phyloP scores from a whole-genome alignment of 1,140 invertebrate genomes.

The Cyrtorhinus lividipennis region DNA sequence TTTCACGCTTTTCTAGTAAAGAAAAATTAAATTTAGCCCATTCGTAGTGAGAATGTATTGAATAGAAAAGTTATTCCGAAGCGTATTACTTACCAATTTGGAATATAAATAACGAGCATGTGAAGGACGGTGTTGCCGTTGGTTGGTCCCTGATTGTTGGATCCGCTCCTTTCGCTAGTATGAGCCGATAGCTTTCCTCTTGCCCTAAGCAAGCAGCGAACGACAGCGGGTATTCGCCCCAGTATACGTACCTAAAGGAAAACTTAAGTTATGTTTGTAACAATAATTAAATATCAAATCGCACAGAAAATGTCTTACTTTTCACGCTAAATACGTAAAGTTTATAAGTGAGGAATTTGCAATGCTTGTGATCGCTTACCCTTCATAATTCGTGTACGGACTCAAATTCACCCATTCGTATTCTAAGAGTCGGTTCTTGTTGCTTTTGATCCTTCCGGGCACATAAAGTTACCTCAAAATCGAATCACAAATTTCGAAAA shows the following conservation, averaged over 20 bases:
- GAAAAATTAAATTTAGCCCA: no score
- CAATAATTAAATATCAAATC: no score
- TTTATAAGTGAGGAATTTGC: no score
- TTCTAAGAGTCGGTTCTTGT: slow-evolving; percentile 72
- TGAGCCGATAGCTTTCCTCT: slow-evolving; percentile 90
- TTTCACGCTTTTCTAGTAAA: no score
- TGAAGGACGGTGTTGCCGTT: slow-evolving; percentile 96
- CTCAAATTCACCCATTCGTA: slow-evolving; percentile 84
- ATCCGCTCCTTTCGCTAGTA: slow-evolving; percentile 86
- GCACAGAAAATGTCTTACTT: no score
- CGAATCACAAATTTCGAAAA: no score
- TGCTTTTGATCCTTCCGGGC: slow-evolving; percentile 91
- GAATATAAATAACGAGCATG: slow-evolving; percentile 93
- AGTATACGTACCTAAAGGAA: slow-evolving; percentile 96
- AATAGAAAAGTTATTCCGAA: no score
- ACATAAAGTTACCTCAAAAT: slow-evolving; percentile 79
- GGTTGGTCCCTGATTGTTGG: slow-evolving; percentile 90
- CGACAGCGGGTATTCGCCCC: slow-evolving; percentile 92
- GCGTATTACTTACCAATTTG: slow-evolving; percentile 65
- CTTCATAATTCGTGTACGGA: slow-evolving; percentile 81
- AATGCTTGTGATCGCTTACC: no score
- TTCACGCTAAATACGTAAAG: no score
- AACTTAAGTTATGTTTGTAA: no score
- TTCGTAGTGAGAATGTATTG: no score
- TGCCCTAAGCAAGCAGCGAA: slow-evolving; percentile 95